These are phyloP conservation scores for Phaetusa simplex DNA, from an alignment of 2,113 vertebrate genomes.

Conservation along the genomic window DNA sequence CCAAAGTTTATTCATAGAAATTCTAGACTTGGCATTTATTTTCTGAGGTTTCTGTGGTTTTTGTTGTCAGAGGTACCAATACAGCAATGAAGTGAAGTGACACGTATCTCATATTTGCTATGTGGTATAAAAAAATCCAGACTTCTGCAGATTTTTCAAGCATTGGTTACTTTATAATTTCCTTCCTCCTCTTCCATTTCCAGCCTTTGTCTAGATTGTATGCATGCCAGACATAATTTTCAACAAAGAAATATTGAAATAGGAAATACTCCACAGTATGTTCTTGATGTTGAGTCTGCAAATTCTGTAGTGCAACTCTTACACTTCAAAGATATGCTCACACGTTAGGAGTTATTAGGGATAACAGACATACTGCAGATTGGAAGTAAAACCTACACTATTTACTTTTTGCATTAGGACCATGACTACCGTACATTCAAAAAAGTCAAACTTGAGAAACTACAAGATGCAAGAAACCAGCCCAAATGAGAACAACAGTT, in stretches of 20 bases:
- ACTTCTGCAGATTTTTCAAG: constrained; percentile 45
- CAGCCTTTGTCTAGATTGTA: constrained; percentile 14
- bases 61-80: background rate
- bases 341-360: background rate
- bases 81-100: background rate
- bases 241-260: constrained; percentile 15
- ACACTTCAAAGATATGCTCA: background rate
- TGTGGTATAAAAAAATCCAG: background rate
- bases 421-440: background rate
- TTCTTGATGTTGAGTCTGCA: constrained; percentile 14
- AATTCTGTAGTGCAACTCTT: background rate
- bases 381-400: background rate
- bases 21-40: constrained; percentile 21
- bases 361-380: background rate
- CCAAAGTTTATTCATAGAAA: background rate
- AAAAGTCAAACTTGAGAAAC: background rate
- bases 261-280: background rate
- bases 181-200: constrained; percentile 15
- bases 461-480: background rate
- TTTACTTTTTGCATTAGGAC: background rate
- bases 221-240: constrained; percentile 43
- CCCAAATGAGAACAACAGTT: background rate
- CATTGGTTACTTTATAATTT: constrained; percentile 29
- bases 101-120: background rate
- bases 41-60: constrained; percentile 35